Base-by-base conservation (phyloP, 2,113 vertebrate species). In the Sapayoa aenigma region DNA sequence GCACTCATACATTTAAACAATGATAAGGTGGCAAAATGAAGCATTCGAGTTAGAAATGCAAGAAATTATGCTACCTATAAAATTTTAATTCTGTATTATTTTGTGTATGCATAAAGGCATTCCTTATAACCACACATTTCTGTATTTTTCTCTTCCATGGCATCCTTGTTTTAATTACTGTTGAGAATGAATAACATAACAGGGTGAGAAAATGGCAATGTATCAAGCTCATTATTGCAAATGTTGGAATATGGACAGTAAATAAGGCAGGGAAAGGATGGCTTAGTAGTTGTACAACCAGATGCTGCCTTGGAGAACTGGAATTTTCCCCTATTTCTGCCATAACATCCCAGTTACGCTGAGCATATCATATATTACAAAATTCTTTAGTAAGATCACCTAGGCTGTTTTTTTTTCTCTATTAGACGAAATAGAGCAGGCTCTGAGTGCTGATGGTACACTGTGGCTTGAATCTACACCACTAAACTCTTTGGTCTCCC, bases 161-260 rank as follows among this genome's bases (percentile, higher is more conserved):
- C 31, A 94, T 74, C 49, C 74, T 91, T 89, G 20, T 95, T 96
- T 96, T 96, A 95, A 93, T 96, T 90, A 95, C 53, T 56, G 74
- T 65, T 3, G 19, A 89, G 66, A 92, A 94, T 68, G 69, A 89
- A 89, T 84, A 93, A 79, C 88, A 69, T 53, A 94, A 39, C 84
- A 82, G 53, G n/a, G 77, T 86, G 83, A 89, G 53, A 84, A 95
- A 93, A 84, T 72, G 31, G 73, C 77, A 87, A 84, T 91, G 69
- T 65, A 94, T 91, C 84, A 92, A 76, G 87, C 47, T 91, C 75
- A 56, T 90, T 93, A 80, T 58, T 92, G 59, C 73, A 77, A 87
- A 27, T 73, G 56, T 73, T 94, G 46, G 66, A 92, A 94, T 59
- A 59, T 12, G 86, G 59, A 60, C 25, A 87, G 73, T 91, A 94